Base-by-base conservation (phyloP, 2,888 invertebrate genomes). In the Dyspetes luteomarginatus region DNA sequence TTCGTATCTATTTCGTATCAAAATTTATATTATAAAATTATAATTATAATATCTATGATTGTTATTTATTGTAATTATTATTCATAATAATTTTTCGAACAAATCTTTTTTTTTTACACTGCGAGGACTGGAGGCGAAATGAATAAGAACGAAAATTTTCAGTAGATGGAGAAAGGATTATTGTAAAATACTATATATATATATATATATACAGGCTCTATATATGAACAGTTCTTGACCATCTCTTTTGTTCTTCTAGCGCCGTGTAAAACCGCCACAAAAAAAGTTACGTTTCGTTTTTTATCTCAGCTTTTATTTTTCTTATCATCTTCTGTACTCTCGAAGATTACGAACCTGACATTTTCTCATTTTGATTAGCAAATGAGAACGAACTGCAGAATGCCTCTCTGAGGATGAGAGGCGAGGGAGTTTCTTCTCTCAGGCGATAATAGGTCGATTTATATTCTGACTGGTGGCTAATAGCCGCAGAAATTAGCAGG, bases 401-500 rank as follows among this genome's bases (percentile, higher is more conserved):
- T 64, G 73, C 68, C 74, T 69, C 69, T n/a, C 64, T 41, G 55
- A 30, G 19, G 30, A 52, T 62, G 62, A 58, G 24, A 26, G 24
- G 41, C 4, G 41, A 26, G 52, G 3, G 68, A 41, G 65, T 74
- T 79, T 50, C 67, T 82, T 84, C 81, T 81, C 52, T 74, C 81
- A 77, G 72, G 84, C 81, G 83, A 86, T 89, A 89, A 88, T 88
- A 84, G 86, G 85, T 87, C 88, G 88, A 88, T 88, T 88, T 89
- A 89, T 89, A 89, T 89, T 89, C 88, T 87, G 86, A 87, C 87
- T 87, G 83, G 87, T 85, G 84, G 86, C 87, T 88, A 89, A 88
- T 88, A 88, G 88, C 88, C 82, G 74, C 78, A 85, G 87, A 87
- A 89, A 88, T 89, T 89, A 89, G 87, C 88, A 88, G 88, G 85